Conservation (phyloP, 2,113 vertebrate genomes). For the Corythornis madagascariensis region DNA sequence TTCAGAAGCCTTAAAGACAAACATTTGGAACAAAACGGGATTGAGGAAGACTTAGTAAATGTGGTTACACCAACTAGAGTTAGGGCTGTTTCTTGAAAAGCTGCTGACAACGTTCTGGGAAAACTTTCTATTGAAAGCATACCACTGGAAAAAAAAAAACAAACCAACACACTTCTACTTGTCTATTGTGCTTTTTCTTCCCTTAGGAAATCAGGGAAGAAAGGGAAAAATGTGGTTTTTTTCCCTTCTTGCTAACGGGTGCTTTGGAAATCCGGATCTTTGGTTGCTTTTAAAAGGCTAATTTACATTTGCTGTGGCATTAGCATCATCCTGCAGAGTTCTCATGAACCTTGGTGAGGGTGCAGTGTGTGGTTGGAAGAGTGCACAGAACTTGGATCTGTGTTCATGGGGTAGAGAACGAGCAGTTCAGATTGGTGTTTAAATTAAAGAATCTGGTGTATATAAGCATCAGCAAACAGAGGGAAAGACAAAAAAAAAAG, state of each 20-base stretch:
- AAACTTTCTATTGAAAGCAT: background rate
- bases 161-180: background rate
- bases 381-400: background rate
- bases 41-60: background rate
- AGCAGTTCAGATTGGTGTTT: background rate
- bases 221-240: background rate
- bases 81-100: background rate
- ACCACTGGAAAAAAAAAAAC: background rate
- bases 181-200: constrained; percentile 29
- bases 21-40: background rate
- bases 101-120: background rate
- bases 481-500: background rate
- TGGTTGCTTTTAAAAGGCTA: background rate
- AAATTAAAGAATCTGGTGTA: constrained; percentile 4
- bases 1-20: constrained; percentile 17
- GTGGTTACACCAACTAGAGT: background rate
- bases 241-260: background rate
- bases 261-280: background rate
- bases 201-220: background rate
- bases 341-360: background rate
- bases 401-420: background rate
- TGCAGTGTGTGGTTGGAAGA: background rate
- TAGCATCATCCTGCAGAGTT: background rate
- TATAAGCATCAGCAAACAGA: background rate
- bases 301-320: background rate